phyloP scores from a whole-genome alignment of 1,140 invertebrate species.

The Samia ricini region DNA sequence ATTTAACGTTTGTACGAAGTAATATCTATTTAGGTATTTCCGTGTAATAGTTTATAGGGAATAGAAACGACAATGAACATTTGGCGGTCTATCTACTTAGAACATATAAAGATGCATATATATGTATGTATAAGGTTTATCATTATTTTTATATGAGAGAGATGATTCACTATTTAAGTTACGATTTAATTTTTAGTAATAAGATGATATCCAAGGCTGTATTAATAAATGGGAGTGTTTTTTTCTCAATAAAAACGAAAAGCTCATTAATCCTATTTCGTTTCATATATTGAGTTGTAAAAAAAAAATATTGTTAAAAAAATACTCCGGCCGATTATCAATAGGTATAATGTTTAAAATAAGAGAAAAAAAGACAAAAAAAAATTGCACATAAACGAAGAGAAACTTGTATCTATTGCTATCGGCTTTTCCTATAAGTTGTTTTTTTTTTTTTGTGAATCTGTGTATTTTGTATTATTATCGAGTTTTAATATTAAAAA shows the following conservation, averaged over 20 bases:
- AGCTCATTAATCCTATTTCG: slow-evolving; percentile 7
- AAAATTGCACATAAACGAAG: slow-evolving; percentile 21
- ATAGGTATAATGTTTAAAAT: slow-evolving; percentile 26
- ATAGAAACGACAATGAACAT: slow-evolving; percentile 33
- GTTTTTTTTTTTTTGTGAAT: slow-evolving; percentile 67
- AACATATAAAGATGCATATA: slow-evolving; percentile 45
- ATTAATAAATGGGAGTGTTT: slow-evolving; percentile 64
- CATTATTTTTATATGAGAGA: slow-evolving; percentile 72
- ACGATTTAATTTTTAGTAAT: slow-evolving; percentile 64
- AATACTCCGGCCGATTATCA: slow-evolving; percentile 54
- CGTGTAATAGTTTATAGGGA: neutral
- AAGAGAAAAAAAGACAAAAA: slow-evolving; percentile 30
- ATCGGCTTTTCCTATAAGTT: slow-evolving; percentile 55
- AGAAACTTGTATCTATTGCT: slow-evolving; percentile 48
- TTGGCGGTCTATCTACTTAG: slow-evolving; percentile 73
- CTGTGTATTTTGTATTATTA: slow-evolving; percentile 73
- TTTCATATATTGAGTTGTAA: neutral
- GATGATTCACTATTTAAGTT: slow-evolving; percentile 73
- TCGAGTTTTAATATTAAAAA: no score
- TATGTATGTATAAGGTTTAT: slow-evolving; percentile 53
- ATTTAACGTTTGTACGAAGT: neutral
- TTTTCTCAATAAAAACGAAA: slow-evolving; percentile 37
- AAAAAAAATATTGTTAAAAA: slow-evolving; percentile 43
- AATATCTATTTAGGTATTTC: neutral
- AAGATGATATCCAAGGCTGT: slow-evolving; percentile 76